Base-by-base conservation (phyloP, 2,113 vertebrate species). In the Microtus pennsylvanicus region DNA sequence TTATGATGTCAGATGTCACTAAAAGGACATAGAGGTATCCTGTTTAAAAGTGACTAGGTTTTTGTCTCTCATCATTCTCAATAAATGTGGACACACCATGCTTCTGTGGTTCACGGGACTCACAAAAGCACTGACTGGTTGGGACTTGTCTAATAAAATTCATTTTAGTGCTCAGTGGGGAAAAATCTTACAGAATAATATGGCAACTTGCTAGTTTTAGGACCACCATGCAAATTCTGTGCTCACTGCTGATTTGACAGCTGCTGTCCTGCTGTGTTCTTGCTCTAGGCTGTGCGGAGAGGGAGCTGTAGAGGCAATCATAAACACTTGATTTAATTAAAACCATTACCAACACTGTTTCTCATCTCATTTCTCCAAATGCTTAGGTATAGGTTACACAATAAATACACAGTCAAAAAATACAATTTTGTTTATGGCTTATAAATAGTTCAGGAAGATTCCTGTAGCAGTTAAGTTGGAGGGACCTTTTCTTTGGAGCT, bases 311-410 rank as follows among this genome's bases (percentile, higher is more conserved):
- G 65, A 97, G 94, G 90, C 95, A 96, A 95, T 93, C 88, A 91
- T 94, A 94, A 97, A 94, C 87, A 88, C 26, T 94, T 87, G 76
- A 95, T 42, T 96, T 92, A 96, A 96, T 97, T 96, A 97, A 97
- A 76, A 91, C 83, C 69, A 94, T 97, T 96, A 94, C 77, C 38
- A 35, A 28, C 77, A 93, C 52, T 38, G 93, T 61, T 86, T 96
- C 77, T 97, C 1, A 13, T 89, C 93, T 95, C 45, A 58, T 96
- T 97, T 94, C 87, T 95, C 76, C 13, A 87, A 93, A 65, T 90
- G 63, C 78, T 77, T 88, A 92, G 93, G 65, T 96, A 80, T 50
- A 93, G 94, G 90, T 88, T 95, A 42, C 63, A 35, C 75, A 81
- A 92, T 93, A 95, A 96, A 88, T 77, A 52, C 21, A 47, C 30